Evolutionary conservation across 2,113 vertebrate genomes (phyloP), one percentile per base, ranked within the genome.

Genomic region (Oreotragus oreotragus): DNA sequence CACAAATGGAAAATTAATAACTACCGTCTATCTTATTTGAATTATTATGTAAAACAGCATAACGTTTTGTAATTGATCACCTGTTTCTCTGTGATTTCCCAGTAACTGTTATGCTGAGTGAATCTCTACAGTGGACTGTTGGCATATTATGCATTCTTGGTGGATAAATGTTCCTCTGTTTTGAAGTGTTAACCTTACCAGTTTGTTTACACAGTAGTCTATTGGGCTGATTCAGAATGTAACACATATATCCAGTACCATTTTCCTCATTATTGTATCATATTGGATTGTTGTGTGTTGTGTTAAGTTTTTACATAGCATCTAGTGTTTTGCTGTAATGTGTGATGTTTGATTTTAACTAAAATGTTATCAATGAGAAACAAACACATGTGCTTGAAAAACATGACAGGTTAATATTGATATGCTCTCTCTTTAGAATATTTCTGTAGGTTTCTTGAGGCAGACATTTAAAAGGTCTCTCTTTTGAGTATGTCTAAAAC

Each of bases 191-290:
- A 99, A 70, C 98, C 97, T 99, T 98, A 98, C 98, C 98, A 96
- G 99, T 99, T 94, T 99, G 99, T 99, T 99, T 99, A 99, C 99
- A 99, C 98, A 97, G 91, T 99, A 99, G 98, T 99, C 98, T 98
- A 98, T 99, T 99, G 98, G 99, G 99, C 99, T 99, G 96, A 98
- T 99, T 99, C 98, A 98, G 98, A 98, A 98, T 98, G 98, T 99
- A 98, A 98, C 98, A 98, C 98, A 97, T 99, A 98, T 98, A 98
- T 96, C 97, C 97, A 98, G 92, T 98, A 99, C 97, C 97, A 97
- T 98, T 98, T 98, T 95, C 94, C 94, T 96, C 98, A 98, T 98
- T 98, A 97, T 98, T 98, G 96, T 98, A 86, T 88, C 89, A 39
- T 95, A 86, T 73, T 96, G 55, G 77, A 17, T 39, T 98, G 97